Conservation (phyloP, 1,140 invertebrate species). For the Wiebesia pumilae region DNA sequence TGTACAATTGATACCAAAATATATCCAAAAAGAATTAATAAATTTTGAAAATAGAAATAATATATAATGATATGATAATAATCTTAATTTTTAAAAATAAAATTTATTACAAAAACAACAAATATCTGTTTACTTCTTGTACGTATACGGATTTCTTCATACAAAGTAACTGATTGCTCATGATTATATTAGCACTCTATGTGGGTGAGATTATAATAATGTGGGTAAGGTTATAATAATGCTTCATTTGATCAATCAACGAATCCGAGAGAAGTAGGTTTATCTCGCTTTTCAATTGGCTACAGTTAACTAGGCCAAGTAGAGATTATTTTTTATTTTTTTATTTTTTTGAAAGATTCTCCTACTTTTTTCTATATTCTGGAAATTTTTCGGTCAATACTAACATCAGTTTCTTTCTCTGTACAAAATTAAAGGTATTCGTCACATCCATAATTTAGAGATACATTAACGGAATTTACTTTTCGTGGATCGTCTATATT, state of each 20-base stretch:
- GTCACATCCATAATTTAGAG: conserved; percentile 36
- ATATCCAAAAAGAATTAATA: no score
- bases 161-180: neutral
- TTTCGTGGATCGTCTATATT: no score
- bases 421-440: conserved; percentile 29
- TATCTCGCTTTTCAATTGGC: conserved; percentile 58
- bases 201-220: conserved; percentile 46
- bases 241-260: conserved; percentile 58
- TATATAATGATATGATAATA: no score
- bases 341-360: conserved; percentile 19
- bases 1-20: no score
- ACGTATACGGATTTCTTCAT: neutral
- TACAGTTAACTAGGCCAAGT: conserved; percentile 53
- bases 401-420: neutral
- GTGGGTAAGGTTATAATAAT: conserved; percentile 63
- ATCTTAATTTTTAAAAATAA: no score
- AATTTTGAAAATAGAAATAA: no score
- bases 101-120: no score
- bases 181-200: neutral
- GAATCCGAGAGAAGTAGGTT: conserved; percentile 64
- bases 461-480: neutral
- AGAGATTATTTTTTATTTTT: neutral
- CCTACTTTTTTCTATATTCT: conserved; percentile 31
- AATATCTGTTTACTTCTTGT: no score
- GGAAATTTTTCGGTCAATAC: conserved; percentile 36